Evolutionary conservation across 2,888 invertebrate genomes (phyloP), one percentile per base, ranked within the genome.

Genomic region (Sinotaia quadrata): DNA sequence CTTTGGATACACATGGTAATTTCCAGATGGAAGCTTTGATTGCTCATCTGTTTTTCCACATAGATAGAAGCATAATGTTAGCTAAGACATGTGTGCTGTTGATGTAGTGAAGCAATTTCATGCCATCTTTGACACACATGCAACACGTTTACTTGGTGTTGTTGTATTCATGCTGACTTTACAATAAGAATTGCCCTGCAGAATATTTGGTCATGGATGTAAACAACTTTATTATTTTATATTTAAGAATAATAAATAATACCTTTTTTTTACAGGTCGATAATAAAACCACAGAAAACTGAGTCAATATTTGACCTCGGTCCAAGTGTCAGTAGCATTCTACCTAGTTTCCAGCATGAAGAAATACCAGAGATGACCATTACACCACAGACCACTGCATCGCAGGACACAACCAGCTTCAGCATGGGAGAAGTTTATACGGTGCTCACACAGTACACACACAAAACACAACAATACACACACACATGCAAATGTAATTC

Each of bases 281-380:
- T 81, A 21, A 71, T 81, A 79, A 80, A 79, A 54, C 76, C 73
- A 1, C 63, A 73, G 29, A 78, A 76, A 57, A 75, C 76, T 61
- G 78, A 79, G 7, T 75, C 77, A 8, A 71, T 76, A 29, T 75
- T 79, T 68, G 81, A 82, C 63, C 72, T 81, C 61, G 78, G 77
- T 7, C 75, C 76, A 37, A 74, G 57, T 7, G 44, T 68, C 37
- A 71, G 68, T 47, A 68, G 65, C 41, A 36, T 54, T 34, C 54
- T 27, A 4, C 66, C 54, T 18, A 62, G 59, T 27, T 54, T 33
- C 31, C 41, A 57, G 34, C 49, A 62, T n/a, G 68, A 41, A 21
- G 62, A 67, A 29, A 27, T 36, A 5, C 67, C 60, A 2, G 57
- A 61, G 21, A 49, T 67, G 47, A 37, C 67, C 3, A 33, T 49